These are phyloP conservation scores for Mesochorus sp. DNA, from an alignment of 2,888 invertebrate species.

Conservation along the genomic window DNA sequence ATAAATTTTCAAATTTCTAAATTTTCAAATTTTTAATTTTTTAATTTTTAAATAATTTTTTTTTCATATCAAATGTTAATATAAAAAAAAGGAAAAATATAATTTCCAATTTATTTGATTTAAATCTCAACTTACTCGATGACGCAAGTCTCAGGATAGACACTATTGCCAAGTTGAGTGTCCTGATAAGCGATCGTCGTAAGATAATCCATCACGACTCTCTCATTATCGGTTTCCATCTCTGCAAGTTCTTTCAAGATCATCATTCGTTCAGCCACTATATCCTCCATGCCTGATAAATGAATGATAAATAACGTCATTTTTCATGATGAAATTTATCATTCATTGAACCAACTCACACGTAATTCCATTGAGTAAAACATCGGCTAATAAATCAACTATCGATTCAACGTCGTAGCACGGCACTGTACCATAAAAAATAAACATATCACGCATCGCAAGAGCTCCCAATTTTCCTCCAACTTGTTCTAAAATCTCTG, in stretches of 20 bases:
- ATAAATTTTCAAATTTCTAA: not conserved
- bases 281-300: slow-evolving; percentile 71
- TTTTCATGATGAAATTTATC: not conserved
- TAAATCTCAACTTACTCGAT: slow-evolving; percentile 67
- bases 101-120: too few relatives aligned
- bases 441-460: slow-evolving; percentile 70
- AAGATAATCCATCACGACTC: slow-evolving; percentile 82
- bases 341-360: slow-evolving; percentile 63
- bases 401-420: slow-evolving; percentile 63
- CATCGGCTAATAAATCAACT: slow-evolving; percentile 68
- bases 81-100: too few relatives aligned
- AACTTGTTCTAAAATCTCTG: slow-evolving; percentile 63
- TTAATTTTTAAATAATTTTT: not conserved
- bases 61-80: too few relatives aligned
- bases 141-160: slow-evolving; percentile 70
- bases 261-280: slow-evolving; percentile 76
- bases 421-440: slow-evolving; percentile 70
- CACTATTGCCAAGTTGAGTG: slow-evolving; percentile 80
- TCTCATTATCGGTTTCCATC: slow-evolving; percentile 79
- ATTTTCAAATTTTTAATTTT: not conserved
- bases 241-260: slow-evolving; percentile 79
- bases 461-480: slow-evolving; percentile 67
- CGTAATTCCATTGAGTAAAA: slow-evolving; percentile 67
- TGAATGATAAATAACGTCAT: not conserved
- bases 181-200: slow-evolving; percentile 83